A percentile compares a stretch with the other conserved stretches of the same genome.
Conservation (phyloP, 1,140 invertebrate genomes). For the Stenopsyche tienmushanensis region DNA sequence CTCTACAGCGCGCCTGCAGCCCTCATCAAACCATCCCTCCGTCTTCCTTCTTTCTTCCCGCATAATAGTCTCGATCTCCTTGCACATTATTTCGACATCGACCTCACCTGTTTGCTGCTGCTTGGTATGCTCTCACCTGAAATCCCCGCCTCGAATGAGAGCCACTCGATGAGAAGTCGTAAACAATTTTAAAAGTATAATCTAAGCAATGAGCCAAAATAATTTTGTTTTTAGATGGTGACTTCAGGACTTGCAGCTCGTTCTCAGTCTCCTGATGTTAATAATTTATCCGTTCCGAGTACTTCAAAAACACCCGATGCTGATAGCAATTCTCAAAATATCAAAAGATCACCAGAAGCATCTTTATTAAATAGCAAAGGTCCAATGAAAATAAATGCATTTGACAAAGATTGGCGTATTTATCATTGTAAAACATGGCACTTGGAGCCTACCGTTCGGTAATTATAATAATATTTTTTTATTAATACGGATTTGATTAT, state of each 20-base stretch:
- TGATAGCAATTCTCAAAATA: slow-evolving; percentile 10
- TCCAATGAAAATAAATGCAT: slow-evolving; percentile 30
- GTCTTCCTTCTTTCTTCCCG: too few species aligned
- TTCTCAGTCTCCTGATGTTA: slow-evolving; percentile 41
- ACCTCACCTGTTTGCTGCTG: too few species aligned
- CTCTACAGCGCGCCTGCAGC: too few species aligned
- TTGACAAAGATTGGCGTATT: slow-evolving; percentile 78
- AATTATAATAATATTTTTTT: slow-evolving; percentile 41
- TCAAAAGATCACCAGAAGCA: slow-evolving; percentile 21
- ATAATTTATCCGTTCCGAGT: slow-evolving; percentile 33
- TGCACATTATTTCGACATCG: too few species aligned
- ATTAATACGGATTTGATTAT: slow-evolving; percentile 1
- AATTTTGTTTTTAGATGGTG: too few species aligned
- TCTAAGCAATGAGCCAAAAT: too few species aligned
- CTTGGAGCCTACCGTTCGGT: slow-evolving; percentile 94
- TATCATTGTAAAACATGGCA: slow-evolving; percentile 97
- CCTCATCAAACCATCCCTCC: too few species aligned
- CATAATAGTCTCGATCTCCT: too few species aligned
- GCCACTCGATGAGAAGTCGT: too few species aligned
- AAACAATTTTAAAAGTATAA: too few species aligned
- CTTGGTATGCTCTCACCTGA: too few species aligned
- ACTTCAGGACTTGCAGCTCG: slow-evolving; percentile 29
- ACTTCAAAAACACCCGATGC: slow-evolving; percentile 44
- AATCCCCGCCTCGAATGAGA: too few species aligned
- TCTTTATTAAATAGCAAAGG: slow-evolving; percentile 25